phyloP scores from a whole-genome alignment of 2,888 invertebrate species.

The Anagyrus pseudococci region DNA sequence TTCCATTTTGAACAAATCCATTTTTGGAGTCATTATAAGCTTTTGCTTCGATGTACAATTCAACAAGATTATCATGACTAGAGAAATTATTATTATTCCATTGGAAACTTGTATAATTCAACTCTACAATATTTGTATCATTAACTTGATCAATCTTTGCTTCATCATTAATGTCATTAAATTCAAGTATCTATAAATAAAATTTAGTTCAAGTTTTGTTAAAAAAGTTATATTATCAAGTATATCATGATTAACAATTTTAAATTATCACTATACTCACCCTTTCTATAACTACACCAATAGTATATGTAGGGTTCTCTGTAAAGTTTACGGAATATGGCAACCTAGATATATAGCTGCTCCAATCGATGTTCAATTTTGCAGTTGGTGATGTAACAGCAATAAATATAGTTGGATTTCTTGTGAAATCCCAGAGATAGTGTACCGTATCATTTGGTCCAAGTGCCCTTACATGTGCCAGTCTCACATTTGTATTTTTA shows the following conservation, averaged over 20 bases:
- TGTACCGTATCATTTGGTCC: constrained; percentile 69
- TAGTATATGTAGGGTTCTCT: constrained; percentile 65
- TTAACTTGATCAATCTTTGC: constrained; percentile 56
- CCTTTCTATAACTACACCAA: constrained; percentile 69
- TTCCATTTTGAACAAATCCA: constrained; percentile 54
- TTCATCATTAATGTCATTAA: constrained; percentile 66
- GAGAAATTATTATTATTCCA: constrained; percentile 59
- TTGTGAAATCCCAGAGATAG: constrained; percentile 73
- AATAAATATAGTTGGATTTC: constrained; percentile 68
- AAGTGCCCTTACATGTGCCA: constrained; percentile 57
- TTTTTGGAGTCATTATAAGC: constrained; percentile 48
- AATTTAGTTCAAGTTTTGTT: constrained; percentile 13
- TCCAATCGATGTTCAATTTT: constrained; percentile 65
- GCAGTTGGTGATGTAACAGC: constrained; percentile 64
- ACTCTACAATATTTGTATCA: constrained; percentile 53
- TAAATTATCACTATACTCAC: constrained; percentile 56
- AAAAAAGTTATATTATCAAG: not conserved
- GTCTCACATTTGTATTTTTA: constrained; percentile 21
- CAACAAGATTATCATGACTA: constrained; percentile 59
- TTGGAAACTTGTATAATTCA: constrained; percentile 55
- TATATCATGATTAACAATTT: not conserved
- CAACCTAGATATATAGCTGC: constrained; percentile 51
- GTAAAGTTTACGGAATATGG: constrained; percentile 59
- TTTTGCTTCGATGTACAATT: constrained; percentile 50
- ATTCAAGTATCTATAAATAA: constrained; percentile 66